These are phyloP conservation scores for Palythoa caribaeorum DNA, from an alignment of 92 coral and sea anemone species.

Conservation along the genomic window DNA sequence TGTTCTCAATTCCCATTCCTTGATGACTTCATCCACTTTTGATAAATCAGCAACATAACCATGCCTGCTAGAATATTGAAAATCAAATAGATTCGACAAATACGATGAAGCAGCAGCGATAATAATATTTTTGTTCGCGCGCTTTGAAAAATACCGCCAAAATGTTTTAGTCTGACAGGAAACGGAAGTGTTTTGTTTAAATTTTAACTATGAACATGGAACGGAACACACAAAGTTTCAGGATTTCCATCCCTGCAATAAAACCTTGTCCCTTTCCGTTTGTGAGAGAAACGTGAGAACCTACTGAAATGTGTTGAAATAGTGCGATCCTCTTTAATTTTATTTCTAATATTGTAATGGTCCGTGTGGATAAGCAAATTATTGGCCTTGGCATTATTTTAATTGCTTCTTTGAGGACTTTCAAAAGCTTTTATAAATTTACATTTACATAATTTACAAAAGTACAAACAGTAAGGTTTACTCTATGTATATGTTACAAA, in stretches of 20 bases:
- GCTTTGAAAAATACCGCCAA: not conserved
- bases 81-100: conserved; percentile 8
- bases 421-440: not conserved
- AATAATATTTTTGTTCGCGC: not conserved
- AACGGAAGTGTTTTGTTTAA: not conserved
- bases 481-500: not conserved
- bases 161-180: not conserved
- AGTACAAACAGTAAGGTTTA: not conserved
- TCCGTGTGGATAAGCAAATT: too few relatives aligned
- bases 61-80: not conserved
- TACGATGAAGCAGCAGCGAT: not conserved
- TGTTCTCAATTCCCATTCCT: conserved; percentile 7
- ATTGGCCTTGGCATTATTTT: not conserved
- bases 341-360: not conserved
- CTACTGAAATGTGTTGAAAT: not conserved
- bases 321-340: not conserved
- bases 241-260: not conserved
- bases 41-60: conserved; percentile 4
- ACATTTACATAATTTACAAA: not conserved
- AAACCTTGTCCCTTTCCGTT: not conserved
- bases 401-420: not conserved
- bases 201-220: not conserved
- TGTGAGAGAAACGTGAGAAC: not conserved
- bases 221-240: not conserved
- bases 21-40: not conserved